Conservation (phyloP, 2,888 invertebrate genomes). For the Dryocosmus kuriphilus region DNA sequence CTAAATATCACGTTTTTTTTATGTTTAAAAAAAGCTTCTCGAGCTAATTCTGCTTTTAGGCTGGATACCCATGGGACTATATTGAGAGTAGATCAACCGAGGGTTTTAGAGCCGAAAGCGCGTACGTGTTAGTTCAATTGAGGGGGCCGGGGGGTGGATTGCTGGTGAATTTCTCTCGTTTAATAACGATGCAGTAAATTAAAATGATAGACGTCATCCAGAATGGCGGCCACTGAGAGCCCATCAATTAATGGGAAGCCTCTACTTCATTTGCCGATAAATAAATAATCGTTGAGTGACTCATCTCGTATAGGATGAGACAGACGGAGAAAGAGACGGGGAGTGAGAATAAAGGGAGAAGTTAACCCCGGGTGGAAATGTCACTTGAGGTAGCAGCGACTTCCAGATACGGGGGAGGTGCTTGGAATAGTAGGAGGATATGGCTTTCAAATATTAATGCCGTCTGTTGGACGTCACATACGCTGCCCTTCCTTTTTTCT, state of each 20-base stretch:
- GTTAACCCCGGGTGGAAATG: slow-evolving; percentile 59
- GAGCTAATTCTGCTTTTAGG: background rate
- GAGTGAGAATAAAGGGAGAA: slow-evolving; percentile 43
- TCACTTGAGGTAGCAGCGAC: slow-evolving; percentile 62
- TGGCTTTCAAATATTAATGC: slow-evolving; percentile 71
- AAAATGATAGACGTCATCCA: slow-evolving; percentile 74
- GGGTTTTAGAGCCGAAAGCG: background rate
- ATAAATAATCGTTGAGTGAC: slow-evolving; percentile 71
- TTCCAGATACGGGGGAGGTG: slow-evolving; percentile 43
- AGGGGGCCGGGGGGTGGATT: slow-evolving; percentile 50
- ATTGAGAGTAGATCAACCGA: background rate
- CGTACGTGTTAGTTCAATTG: slow-evolving; percentile 1
- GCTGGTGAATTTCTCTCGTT: slow-evolving; percentile 51
- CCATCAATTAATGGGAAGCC: slow-evolving; percentile 73
- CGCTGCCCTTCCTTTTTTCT: slow-evolving; percentile 61
- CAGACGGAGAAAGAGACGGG: slow-evolving; percentile 47
- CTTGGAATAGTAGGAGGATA: slow-evolving; percentile 43
- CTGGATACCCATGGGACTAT: background rate
- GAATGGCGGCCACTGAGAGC: slow-evolving; percentile 72
- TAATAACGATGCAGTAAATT: slow-evolving; percentile 72
- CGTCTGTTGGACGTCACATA: slow-evolving; percentile 70
- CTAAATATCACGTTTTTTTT: too few species aligned
- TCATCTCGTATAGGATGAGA: slow-evolving; percentile 56
- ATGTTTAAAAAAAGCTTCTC: too few species aligned
- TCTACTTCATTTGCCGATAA: slow-evolving; percentile 72